A percentile compares a stretch with the other conserved stretches of the same genome.
Conservation (phyloP, 2,113 vertebrate genomes). For the Coptodon rendalli region DNA sequence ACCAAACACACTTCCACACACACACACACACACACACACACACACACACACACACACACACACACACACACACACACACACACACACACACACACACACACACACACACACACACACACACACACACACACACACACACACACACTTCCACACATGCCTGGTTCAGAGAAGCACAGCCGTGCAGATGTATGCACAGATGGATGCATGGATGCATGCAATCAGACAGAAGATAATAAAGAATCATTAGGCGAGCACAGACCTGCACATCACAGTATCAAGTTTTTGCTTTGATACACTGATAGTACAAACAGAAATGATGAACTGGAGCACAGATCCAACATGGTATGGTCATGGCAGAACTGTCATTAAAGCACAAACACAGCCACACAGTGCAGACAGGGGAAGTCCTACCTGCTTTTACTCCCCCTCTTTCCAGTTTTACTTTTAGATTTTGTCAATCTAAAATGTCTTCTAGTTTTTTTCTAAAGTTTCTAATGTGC, state of each 20-base stretch:
- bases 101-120: too few species aligned
- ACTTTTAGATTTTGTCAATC: neutral
- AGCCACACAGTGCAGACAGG: neutral
- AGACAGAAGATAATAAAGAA: neutral
- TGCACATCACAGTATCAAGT: slow-evolving; percentile 1
- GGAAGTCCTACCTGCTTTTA: neutral
- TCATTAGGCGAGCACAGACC: slow-evolving; percentile 3
- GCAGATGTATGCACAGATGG: slow-evolving; percentile 23
- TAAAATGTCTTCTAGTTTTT: neutral
- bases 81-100: too few species aligned
- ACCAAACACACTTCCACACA: too few species aligned
- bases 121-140: slow-evolving; percentile 9
- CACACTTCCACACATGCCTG: slow-evolving; percentile 10
- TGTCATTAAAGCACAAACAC: neutral
- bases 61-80: too few species aligned
- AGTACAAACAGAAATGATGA: slow-evolving; percentile 4
- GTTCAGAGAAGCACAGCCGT: slow-evolving; percentile 1
- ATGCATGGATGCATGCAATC: slow-evolving; percentile 17
- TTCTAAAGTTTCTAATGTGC: neutral
- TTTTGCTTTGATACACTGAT: neutral
- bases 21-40: too few species aligned
- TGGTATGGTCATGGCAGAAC: slow-evolving; percentile 1
- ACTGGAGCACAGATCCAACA: neutral
- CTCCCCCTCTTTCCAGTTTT: neutral
- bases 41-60: too few species aligned